Conservation (phyloP, 2,113 vertebrate species). For the Pelecanus crispus region DNA sequence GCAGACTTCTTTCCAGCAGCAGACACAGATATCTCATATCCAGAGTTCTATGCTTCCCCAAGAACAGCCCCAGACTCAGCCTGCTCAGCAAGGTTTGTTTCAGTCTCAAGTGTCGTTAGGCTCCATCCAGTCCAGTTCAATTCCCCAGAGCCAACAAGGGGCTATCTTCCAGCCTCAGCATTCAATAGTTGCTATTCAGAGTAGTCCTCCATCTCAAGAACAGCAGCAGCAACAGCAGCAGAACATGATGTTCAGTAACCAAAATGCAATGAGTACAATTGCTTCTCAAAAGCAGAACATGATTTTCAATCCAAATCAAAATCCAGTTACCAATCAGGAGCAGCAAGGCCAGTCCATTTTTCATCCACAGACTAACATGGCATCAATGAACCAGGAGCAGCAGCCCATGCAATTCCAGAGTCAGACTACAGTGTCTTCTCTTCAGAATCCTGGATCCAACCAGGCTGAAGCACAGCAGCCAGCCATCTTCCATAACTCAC, state of each 20-base stretch:
- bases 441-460: slow-evolving; percentile 76
- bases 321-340: slow-evolving; percentile 79
- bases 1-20: slow-evolving; percentile 83
- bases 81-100: slow-evolving; percentile 73
- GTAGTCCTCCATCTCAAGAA: slow-evolving; percentile 71
- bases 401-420: slow-evolving; percentile 95
- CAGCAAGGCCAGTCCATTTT: slow-evolving; percentile 84
- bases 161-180: slow-evolving; percentile 85
- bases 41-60: slow-evolving; percentile 83
- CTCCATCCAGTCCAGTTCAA: slow-evolving; percentile 70
- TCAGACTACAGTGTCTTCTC: slow-evolving; percentile 80
- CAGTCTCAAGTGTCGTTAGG: slow-evolving; percentile 72
- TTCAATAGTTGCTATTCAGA: slow-evolving; percentile 78
- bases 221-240: slow-evolving; percentile 80
- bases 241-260: slow-evolving; percentile 75
- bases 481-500: slow-evolving; percentile 87
- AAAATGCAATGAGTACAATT: slow-evolving; percentile 72
- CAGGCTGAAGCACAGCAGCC: slow-evolving; percentile 80
- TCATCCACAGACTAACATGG: slow-evolving; percentile 84
- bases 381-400: slow-evolving; percentile 81
- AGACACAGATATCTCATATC: slow-evolving; percentile 82
- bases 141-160: slow-evolving; percentile 79
- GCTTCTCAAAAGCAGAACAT: slow-evolving; percentile 80
- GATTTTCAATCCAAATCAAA: slow-evolving; percentile 75
- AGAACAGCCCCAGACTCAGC: slow-evolving; percentile 75